Conservation (phyloP, 2,797 vertebrate species). For the Chelon labrosus region DNA sequence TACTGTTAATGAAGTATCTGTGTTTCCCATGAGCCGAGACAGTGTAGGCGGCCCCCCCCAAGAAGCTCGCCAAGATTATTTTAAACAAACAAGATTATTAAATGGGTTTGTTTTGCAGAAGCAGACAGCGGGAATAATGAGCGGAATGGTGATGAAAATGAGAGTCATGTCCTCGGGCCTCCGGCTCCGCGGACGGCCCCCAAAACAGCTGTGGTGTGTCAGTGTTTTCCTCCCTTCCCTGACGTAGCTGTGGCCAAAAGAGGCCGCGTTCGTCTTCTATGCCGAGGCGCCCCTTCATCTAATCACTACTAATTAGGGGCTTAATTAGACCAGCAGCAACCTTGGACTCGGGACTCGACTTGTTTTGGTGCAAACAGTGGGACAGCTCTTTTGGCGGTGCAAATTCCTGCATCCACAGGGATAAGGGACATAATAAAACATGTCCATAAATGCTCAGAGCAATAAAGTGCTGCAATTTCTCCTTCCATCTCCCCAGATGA, state of each 20-base stretch:
- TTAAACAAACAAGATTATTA: conserved; percentile 53
- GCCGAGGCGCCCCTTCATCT: conserved; percentile 44
- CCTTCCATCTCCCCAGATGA: conserved; percentile 26
- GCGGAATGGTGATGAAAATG: conserved; percentile 49
- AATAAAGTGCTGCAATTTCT: conserved; percentile 13
- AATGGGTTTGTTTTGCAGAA: conserved; percentile 39
- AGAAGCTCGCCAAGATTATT: conserved; percentile 40
- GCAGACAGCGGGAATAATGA: conserved; percentile 46
- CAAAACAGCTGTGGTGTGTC: conserved; percentile 64
- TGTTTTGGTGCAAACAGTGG: conserved; percentile 24
- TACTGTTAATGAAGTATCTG: conserved; percentile 39
- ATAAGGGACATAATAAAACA: conserved; percentile 13
- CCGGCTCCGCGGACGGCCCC: conserved; percentile 33
- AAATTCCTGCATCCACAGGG: conserved; percentile 1
- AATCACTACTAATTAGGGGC: conserved; percentile 64
- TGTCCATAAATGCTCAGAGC: conserved; percentile 25
- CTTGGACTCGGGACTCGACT: conserved; percentile 40
- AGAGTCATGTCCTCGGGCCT: conserved; percentile 50
- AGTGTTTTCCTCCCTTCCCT: conserved; percentile 35
- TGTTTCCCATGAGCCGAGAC: conserved; percentile 19
- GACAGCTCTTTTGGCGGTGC: conserved; percentile 3
- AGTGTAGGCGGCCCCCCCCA: conserved; percentile 5
- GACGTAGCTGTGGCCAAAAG: conserved; percentile 34
- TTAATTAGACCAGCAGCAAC: conserved; percentile 64
- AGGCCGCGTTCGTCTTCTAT: conserved; percentile 29